phyloP scores from a whole-genome alignment of 2,113 vertebrate species.

The Eonycteris spelaea region DNA sequence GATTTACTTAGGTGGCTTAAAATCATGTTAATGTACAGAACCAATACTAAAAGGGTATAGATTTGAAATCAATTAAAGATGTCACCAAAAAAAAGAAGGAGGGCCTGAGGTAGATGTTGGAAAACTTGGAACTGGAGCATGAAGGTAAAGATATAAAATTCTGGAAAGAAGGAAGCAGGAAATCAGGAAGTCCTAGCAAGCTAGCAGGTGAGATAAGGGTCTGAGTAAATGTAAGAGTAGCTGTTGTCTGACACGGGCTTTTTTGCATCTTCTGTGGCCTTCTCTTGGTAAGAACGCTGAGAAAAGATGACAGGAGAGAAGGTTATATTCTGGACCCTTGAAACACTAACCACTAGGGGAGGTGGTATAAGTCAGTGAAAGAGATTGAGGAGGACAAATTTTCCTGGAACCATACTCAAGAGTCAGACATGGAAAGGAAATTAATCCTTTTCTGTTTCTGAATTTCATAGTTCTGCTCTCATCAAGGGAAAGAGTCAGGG shows the following conservation, averaged over 20 bases:
- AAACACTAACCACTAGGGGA: background rate
- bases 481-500: background rate
- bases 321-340: background rate
- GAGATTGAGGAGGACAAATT: background rate
- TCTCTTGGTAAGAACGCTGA: background rate
- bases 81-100: background rate
- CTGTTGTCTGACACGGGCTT: background rate
- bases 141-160: background rate
- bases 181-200: background rate
- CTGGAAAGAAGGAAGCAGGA: background rate
- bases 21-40: background rate
- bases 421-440: background rate
- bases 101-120: background rate
- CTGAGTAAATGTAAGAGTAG: background rate
- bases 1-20: background rate
- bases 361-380: background rate
- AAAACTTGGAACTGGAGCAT: background rate
- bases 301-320: background rate
- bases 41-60: background rate
- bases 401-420: background rate
- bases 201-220: background rate
- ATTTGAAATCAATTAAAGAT: background rate
- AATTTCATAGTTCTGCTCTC: background rate
- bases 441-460: background rate
- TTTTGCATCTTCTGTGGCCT: background rate